Conservation (phyloP, 2,797 vertebrate species). For the Gorsachius magnificus region DNA sequence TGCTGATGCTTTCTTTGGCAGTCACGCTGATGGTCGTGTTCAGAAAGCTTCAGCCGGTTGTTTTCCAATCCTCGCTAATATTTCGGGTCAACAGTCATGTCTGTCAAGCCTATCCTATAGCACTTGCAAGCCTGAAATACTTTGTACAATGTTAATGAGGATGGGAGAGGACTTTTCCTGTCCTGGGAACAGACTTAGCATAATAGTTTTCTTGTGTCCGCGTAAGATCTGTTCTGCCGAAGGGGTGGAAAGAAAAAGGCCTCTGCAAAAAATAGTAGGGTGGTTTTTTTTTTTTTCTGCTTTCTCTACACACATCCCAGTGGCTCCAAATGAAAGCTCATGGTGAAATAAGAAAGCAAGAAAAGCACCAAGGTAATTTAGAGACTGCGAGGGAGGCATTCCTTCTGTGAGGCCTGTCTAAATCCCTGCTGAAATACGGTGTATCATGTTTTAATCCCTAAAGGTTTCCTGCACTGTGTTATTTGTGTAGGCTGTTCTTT, state of each 20-base stretch:
- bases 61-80: background rate
- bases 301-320: background rate
- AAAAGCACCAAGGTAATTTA: background rate
- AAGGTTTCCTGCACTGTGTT: background rate
- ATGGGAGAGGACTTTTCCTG: constrained; percentile 29
- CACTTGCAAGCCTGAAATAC: constrained; percentile 42
- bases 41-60: background rate
- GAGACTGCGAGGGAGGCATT: background rate
- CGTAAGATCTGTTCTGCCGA: background rate
- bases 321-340: background rate
- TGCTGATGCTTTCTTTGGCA: constrained; percentile 50
- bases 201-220: background rate
- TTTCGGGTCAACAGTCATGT: background rate
- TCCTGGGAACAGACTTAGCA: background rate
- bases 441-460: background rate
- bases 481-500: background rate
- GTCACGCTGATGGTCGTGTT: background rate
- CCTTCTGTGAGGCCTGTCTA: background rate
- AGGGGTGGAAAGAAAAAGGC: background rate
- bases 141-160: constrained; percentile 13
- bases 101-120: constrained; percentile 8
- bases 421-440: background rate
- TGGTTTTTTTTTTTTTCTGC: background rate
- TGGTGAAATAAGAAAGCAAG: background rate
- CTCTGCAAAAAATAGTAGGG: background rate